Conservation (phyloP, 2,113 vertebrate species). For the Suncus etruscus region DNA sequence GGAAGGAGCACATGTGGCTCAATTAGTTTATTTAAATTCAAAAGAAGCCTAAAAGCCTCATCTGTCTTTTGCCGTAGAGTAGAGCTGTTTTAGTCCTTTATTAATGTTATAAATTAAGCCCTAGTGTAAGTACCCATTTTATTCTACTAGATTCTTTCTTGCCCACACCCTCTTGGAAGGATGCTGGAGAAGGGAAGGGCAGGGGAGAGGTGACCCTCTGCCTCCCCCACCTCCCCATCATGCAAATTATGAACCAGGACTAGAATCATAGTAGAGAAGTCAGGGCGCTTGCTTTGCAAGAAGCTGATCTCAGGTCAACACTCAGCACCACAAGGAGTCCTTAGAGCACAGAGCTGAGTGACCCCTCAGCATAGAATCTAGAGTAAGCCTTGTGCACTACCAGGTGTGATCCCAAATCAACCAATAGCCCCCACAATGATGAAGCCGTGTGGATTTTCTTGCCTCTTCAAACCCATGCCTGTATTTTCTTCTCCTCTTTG, state of each 20-base stretch:
- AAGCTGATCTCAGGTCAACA: too few relatives aligned
- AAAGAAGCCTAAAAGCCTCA: constrained; percentile 60
- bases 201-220: background rate
- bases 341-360: too few relatives aligned
- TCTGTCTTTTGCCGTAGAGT: constrained; percentile 43
- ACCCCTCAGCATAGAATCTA: too few relatives aligned
- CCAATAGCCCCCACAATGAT: background rate
- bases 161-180: constrained; percentile 23
- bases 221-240: background rate
- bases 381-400: too few relatives aligned
- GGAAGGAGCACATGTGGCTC: constrained; percentile 32
- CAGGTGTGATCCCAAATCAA: too few relatives aligned
- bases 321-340: too few relatives aligned
- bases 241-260: background rate
- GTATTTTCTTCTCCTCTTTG: background rate
- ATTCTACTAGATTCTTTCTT: background rate
- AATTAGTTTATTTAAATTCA: constrained; percentile 71
- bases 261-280: too few relatives aligned
- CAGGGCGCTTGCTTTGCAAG: too few relatives aligned
- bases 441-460: background rate
- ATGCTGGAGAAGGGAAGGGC: background rate
- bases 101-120: constrained; percentile 46
- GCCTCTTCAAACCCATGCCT: background rate
- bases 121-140: constrained; percentile 41
- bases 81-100: background rate